These are phyloP conservation scores for Escarpia spicata DNA, from an alignment of 2,888 invertebrate species.

Conservation along the genomic window DNA sequence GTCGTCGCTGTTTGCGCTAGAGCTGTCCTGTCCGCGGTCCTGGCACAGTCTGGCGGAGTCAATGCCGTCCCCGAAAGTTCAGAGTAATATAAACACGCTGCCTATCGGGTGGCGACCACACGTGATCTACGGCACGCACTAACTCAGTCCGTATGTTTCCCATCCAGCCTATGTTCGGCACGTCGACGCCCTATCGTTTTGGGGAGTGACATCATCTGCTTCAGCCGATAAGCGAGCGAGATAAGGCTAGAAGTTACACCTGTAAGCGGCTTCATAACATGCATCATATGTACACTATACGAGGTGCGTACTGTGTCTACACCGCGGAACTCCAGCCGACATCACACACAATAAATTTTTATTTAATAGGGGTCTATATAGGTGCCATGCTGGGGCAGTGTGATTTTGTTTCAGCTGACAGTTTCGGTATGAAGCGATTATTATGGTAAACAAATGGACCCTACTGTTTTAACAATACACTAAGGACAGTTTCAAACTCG, in stretches of 20 bases:
- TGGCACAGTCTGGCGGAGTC: not conserved
- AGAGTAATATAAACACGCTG: constrained; percentile 7
- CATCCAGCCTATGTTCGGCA: not conserved
- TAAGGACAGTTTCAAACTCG: too few species aligned
- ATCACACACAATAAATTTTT: not conserved
- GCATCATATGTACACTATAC: not conserved
- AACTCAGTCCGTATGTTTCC: not conserved
- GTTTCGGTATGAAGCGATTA: too few species aligned
- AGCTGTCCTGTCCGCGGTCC: too few species aligned
- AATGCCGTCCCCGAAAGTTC: not conserved
- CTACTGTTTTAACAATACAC: too few species aligned
- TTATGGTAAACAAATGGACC: too few species aligned
- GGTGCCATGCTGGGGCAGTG: too few species aligned
- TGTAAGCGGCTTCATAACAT: not conserved
- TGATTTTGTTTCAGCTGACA: too few species aligned
- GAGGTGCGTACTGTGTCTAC: not conserved
- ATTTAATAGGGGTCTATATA: too few species aligned
- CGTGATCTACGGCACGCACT: not conserved
- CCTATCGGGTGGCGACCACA: constrained; percentile 6
- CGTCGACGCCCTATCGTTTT: not conserved
- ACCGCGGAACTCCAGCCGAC: not conserved
- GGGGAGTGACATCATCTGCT: not conserved
- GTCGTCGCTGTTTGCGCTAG: not conserved
- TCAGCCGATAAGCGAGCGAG: not conserved
- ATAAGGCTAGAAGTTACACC: not conserved